phyloP scores from a whole-genome alignment of 2,113 vertebrate species.

The Cavia aperea region DNA sequence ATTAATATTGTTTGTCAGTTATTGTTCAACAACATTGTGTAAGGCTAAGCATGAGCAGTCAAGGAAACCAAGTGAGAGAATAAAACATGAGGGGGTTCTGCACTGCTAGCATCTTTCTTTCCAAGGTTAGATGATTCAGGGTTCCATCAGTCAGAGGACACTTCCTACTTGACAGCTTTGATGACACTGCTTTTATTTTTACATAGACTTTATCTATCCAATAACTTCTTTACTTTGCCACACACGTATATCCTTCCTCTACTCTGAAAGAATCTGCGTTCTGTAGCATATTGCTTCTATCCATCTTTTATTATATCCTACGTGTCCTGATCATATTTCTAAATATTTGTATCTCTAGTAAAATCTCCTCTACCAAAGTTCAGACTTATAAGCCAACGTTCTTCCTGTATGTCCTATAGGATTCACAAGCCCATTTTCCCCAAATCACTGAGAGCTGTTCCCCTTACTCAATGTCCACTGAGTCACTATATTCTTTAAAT shows the following conservation, averaged over 20 bases:
- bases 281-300: neutral
- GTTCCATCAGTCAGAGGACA: neutral
- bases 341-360: neutral
- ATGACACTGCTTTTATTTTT: neutral
- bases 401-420: neutral
- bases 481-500: neutral
- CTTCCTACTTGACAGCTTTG: neutral
- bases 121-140: neutral
- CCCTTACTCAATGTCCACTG: neutral
- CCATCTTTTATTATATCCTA: neutral
- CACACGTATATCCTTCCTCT: neutral
- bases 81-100: neutral
- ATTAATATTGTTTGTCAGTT: conserved; percentile 39
- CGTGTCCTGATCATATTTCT: neutral
- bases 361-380: neutral
- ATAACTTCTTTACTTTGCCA: neutral
- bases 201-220: neutral
- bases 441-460: neutral
- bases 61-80: neutral
- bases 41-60: neutral
- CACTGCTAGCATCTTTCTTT: neutral
- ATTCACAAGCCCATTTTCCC: neutral
- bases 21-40: conserved; percentile 10
- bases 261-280: neutral
- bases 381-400: neutral